Base-by-base conservation (phyloP, 2,113 vertebrate species). In the Cryptomyrus ogoouensis region DNA sequence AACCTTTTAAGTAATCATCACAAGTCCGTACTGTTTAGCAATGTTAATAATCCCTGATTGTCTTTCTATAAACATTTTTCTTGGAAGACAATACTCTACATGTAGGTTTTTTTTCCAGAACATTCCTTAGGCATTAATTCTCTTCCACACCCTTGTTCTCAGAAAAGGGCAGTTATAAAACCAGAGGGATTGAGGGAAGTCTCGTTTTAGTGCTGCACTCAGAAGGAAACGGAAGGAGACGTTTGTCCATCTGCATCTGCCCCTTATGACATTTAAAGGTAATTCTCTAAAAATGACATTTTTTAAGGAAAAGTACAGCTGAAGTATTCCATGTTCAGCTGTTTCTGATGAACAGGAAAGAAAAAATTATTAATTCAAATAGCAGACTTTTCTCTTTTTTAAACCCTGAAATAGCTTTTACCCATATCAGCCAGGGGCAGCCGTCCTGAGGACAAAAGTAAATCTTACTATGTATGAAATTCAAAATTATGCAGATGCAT, bases 141-240 rank as follows among this genome's bases (percentile, higher is more conserved):
- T 86, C 83, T n/a, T 86, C 83, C 46, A 50, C 47, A 49, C 24
- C 47, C 83, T 31, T n/a, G 83, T 49, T 49, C 44, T 49, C 83
- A 86, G 83, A 31, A 86, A 86, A 86, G 44, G 83, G 12, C 83
- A 85, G 19, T 85, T 85, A 85, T 84, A 85, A 49, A 85, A 50
- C 10, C n/a, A 15, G 24, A 24, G 13, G 46, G 10, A 47, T 77
- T 39, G 13, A 15, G 15, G 74, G 74, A 80, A 42, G 15, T 42
- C 74, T 35, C 42, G 46, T 47, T 50, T 47, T 86, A 86, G 42
- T 15, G n/a, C 19, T 27, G 46, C 47, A 86, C 44, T 86, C 46
- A 31, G 47, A 50, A 49, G 44, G 47, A 47, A 50, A 49, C 1
- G 13, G 47, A 49, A 27, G 46, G 83, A 77, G 83, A 5, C 15